A percentile compares a stretch with the other conserved stretches of the same genome.
phyloP scores from a whole-genome alignment of 2,888 invertebrate species.

The Alviniconcha strummeri region DNA sequence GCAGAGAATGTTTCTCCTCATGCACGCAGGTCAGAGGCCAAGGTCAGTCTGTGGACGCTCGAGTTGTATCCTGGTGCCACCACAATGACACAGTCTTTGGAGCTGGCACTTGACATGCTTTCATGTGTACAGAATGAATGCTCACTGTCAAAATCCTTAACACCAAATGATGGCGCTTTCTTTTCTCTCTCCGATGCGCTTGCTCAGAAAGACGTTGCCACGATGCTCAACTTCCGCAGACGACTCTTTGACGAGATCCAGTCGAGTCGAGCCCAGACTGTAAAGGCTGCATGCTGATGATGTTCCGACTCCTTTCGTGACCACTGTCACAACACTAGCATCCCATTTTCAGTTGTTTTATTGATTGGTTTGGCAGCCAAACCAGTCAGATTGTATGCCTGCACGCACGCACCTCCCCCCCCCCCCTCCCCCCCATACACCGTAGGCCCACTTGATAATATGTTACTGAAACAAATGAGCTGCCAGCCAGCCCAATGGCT shows the following conservation, averaged over 20 bases:
- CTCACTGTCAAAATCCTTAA: not conserved
- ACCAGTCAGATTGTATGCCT: too few relatives aligned
- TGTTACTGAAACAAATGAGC: too few relatives aligned
- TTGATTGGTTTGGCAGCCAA: too few relatives aligned
- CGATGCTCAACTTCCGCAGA: conserved; percentile 30
- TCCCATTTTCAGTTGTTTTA: too few relatives aligned
- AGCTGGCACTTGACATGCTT: conserved; percentile 27
- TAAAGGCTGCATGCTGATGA: too few relatives aligned
- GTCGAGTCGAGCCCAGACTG: not conserved
- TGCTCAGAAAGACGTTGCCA: conserved; percentile 22
- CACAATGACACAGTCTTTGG: conserved; percentile 24
- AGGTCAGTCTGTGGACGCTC: conserved; percentile 27
- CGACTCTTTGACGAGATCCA: conserved; percentile 22
- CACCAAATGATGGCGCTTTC: not conserved
- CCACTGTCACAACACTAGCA: too few relatives aligned
- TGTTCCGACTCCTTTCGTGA: too few relatives aligned
- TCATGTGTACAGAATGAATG: conserved; percentile 10
- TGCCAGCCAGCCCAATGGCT: too few relatives aligned
- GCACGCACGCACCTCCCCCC: too few relatives aligned
- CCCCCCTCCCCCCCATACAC: too few relatives aligned
- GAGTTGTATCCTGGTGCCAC: conserved; percentile 26
- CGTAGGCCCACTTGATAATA: too few relatives aligned
- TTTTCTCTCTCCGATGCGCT: conserved; percentile 24
- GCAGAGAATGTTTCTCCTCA: conserved; percentile 1
- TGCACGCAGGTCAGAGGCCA: not conserved